Evolutionary conservation across 2,888 invertebrate genomes (phyloP).

Genomic region (Eupithecia insigniata): DNA sequence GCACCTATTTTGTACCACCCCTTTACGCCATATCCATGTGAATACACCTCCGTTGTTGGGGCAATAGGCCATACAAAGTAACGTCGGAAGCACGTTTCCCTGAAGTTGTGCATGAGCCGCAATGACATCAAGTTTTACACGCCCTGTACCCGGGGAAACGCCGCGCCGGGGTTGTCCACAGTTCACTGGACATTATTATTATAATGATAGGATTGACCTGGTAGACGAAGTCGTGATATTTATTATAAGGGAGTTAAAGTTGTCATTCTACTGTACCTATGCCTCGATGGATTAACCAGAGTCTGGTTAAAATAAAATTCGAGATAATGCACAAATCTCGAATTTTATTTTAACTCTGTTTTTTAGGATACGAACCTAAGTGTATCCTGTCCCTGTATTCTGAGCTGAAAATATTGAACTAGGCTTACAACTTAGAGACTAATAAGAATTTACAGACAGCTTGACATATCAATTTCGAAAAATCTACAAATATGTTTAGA

Average conservation of each 20-base stretch:
- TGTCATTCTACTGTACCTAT: too few species aligned
- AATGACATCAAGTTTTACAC: slow-evolving; percentile 14
- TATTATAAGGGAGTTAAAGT: background rate
- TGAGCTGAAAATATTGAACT: background rate
- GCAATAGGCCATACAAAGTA: slow-evolving; percentile 9
- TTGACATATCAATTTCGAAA: too few species aligned
- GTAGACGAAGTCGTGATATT: background rate
- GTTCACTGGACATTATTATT: slow-evolving; percentile 5
- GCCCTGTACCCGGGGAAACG: slow-evolving; percentile 11
- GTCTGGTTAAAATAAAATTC: background rate
- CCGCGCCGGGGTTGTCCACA: slow-evolving; percentile 6
- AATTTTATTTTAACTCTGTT: background rate
- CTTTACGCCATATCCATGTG: background rate
- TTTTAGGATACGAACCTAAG: too few species aligned
- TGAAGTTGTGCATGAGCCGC: slow-evolving; percentile 6
- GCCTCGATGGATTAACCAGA: background rate
- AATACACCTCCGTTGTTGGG: background rate
- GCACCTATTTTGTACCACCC: too few species aligned
- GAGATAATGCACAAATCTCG: too few species aligned
- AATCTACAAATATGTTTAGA: too few species aligned
- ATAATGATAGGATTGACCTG: background rate
- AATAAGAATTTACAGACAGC: too few species aligned
- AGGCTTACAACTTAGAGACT: background rate
- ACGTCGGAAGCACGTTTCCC: slow-evolving; percentile 12
- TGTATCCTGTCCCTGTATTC: too few species aligned